phyloP scores from a whole-genome alignment of 2,113 vertebrate genomes.

The Fulmarus glacialis region DNA sequence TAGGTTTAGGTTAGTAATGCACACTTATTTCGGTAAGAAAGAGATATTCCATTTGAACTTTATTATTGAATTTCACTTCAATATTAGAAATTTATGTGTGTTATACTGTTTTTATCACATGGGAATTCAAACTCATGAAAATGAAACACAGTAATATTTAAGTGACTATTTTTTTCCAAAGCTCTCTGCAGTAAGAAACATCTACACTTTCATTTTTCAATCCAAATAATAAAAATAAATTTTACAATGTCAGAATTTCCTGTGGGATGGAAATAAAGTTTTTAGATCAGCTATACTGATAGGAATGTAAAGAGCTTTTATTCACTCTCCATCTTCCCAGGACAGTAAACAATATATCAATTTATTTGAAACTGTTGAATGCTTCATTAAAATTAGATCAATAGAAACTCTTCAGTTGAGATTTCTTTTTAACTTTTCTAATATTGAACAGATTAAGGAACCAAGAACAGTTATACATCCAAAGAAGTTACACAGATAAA shows the following conservation, averaged over 20 bases:
- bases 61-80: not conserved
- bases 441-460: not conserved
- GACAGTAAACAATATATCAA: not conserved
- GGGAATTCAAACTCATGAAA: not conserved
- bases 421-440: not conserved
- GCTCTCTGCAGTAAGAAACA: not conserved
- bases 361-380: not conserved
- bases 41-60: not conserved
- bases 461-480: not conserved
- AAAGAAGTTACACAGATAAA: not conserved
- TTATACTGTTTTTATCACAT: not conserved
- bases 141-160: not conserved
- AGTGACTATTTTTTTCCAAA: not conserved
- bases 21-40: not conserved
- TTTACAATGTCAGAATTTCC: not conserved
- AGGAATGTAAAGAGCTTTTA: not conserved
- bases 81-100: not conserved
- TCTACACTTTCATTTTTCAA: not conserved
- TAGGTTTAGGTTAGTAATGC: not conserved
- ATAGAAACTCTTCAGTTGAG: not conserved
- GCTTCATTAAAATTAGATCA: not conserved
- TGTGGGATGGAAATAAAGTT: not conserved
- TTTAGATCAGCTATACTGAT: not conserved
- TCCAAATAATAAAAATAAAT: not conserved
- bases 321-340: not conserved